Conservation (phyloP, 2,797 vertebrate species). For the Hephaestus fuliginosus region DNA sequence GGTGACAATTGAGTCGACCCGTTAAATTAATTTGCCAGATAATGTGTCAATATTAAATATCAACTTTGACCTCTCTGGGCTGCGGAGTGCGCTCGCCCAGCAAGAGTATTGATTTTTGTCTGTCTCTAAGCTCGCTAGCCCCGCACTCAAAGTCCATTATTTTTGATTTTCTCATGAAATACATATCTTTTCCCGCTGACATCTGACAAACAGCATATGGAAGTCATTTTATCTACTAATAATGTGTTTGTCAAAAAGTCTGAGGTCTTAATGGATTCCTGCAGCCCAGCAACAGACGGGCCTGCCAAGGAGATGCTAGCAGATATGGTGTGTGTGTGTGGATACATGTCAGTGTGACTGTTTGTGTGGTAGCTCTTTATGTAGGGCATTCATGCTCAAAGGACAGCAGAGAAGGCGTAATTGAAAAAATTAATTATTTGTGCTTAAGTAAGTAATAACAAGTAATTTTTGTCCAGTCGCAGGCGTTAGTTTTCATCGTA, state of each 20-base stretch:
- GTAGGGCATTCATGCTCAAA: constrained; percentile 51
- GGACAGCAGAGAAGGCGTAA: constrained; percentile 48
- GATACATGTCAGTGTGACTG: constrained; percentile 14
- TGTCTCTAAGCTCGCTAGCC: constrained; percentile 79
- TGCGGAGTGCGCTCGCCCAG: constrained; percentile 70
- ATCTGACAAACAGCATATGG: constrained; percentile 93
- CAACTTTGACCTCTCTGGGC: constrained; percentile 84
- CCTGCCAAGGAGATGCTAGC: constrained; percentile 83
- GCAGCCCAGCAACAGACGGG: constrained; percentile 76
- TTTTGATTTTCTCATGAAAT: constrained; percentile 94
- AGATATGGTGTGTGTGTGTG: constrained; percentile 57
- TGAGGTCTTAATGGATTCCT: constrained; percentile 88
- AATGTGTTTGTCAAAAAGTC: constrained; percentile 91
- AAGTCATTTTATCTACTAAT: constrained; percentile 91
- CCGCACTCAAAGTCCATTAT: constrained; percentile 90
- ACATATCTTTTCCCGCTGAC: constrained; percentile 88
- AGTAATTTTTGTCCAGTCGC: constrained; percentile 58
- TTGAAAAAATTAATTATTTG: constrained; percentile 65
- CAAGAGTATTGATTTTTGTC: constrained; percentile 88
- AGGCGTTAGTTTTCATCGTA: constrained; percentile 33
- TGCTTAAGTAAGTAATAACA: constrained; percentile 52
- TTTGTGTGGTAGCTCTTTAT: constrained; percentile 48
- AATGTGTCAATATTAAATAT: constrained; percentile 90
- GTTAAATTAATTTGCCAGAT: constrained; percentile 89
- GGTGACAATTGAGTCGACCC: constrained; percentile 82